A percentile compares a stretch with the other conserved stretches of the same genome.
Evolutionary conservation across 35 echinoderm and acorn worm genomes (phyloP).

Genomic region (Lytechinus variegatus): DNA sequence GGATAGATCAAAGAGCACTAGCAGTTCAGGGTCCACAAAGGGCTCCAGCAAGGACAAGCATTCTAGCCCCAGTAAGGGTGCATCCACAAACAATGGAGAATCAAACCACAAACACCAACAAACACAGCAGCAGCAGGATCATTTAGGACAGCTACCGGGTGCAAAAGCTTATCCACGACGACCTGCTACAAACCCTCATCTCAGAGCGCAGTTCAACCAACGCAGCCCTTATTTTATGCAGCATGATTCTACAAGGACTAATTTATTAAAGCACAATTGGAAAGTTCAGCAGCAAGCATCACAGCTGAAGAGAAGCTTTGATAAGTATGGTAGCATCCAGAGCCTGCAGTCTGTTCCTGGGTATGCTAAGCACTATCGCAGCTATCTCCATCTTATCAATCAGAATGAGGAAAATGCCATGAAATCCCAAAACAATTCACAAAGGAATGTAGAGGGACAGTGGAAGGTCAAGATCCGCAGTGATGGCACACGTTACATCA

Average conservation of each 20-base stretch:
- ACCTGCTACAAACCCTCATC: conserved; percentile 88
- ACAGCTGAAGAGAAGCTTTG: conserved; percentile 79
- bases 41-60: conserved; percentile 73
- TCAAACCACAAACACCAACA: conserved; percentile 31
- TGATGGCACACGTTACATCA: conserved; percentile 97
- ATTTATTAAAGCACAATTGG: conserved; percentile 83
- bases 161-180: conserved; percentile 78
- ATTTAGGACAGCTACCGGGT: conserved; percentile 60
- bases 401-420: conserved; percentile 91
- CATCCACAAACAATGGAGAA: conserved; percentile 31
- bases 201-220: conserved; percentile 76
- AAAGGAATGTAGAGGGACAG: conserved; percentile 60
- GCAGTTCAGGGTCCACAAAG: conserved; percentile 84
- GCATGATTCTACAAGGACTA: conserved; percentile 63
- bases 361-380: conserved; percentile 96
- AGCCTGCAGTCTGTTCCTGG: conserved; percentile 83
- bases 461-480: conserved; percentile 99
- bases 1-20: conserved; percentile 87
- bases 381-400: conserved; percentile 93
- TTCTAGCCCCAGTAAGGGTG: conserved; percentile 55
- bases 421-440: conserved; percentile 53
- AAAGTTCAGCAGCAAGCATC: conserved; percentile 90
- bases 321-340: conserved; percentile 73
- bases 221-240: conserved; percentile 92
- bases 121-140: conserved; percentile 17